phyloP scores from a whole-genome alignment of 1,140 invertebrate genomes.

The Wasmannia auropunctata region DNA sequence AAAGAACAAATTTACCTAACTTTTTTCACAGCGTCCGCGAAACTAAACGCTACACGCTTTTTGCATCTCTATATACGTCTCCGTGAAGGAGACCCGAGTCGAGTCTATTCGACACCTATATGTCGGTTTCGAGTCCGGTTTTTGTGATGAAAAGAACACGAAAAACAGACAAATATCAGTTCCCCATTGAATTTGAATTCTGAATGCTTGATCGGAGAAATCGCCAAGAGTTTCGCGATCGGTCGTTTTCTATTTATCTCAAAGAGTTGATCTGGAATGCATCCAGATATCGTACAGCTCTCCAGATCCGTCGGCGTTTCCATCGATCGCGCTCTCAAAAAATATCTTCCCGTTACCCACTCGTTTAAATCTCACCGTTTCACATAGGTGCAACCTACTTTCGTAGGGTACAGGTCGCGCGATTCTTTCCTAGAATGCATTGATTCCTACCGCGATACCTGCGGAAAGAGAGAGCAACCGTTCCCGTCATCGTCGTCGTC shows the following conservation, averaged over 20 bases:
- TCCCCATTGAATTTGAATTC: too few relatives aligned
- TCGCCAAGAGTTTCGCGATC: background rate
- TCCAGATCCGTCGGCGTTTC: background rate
- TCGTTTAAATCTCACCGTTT: slow-evolving; percentile 47
- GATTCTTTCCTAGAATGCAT: slow-evolving; percentile 44
- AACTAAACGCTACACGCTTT: background rate
- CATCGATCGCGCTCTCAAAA: background rate
- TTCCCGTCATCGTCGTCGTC: slow-evolving; percentile 25
- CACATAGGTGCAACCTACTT: slow-evolving; percentile 27
- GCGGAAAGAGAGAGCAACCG: slow-evolving; percentile 30
- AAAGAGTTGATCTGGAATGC: background rate
- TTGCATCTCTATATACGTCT: background rate
- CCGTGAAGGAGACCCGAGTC: background rate
- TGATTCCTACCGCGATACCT: slow-evolving; percentile 35
- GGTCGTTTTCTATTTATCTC: background rate
- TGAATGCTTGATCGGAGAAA: background rate
- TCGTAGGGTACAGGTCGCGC: background rate
- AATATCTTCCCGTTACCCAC: slow-evolving; percentile 39
- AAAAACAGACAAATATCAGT: background rate
- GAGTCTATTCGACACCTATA: background rate
- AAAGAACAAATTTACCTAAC: slow-evolving; percentile 34
- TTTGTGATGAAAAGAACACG: background rate
- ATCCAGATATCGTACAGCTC: background rate
- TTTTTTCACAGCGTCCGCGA: background rate
- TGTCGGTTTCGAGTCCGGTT: background rate